Percentiles rank a stretch among this genome's conserved stretches.
phyloP scores from a whole-genome alignment of 2,888 invertebrate species.

The Drosophila mettleri region DNA sequence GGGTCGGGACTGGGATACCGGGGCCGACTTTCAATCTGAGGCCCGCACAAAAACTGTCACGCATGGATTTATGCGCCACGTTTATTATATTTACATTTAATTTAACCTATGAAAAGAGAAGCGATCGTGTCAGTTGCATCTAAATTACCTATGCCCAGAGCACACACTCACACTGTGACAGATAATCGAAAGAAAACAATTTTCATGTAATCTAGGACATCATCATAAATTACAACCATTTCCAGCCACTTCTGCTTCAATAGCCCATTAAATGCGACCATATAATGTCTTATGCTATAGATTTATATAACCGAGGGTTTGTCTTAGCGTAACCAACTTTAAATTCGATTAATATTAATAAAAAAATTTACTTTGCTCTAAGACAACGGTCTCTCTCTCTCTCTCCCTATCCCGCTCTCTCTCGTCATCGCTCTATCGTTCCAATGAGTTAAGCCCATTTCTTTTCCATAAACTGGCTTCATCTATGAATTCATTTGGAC shows the following conservation, averaged over 20 bases:
- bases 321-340: background rate
- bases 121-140: conserved; percentile 56
- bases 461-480: no score
- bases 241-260: conserved; percentile 55
- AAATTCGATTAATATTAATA: background rate
- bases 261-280: conserved; percentile 55
- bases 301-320: conserved; percentile 26
- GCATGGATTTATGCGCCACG: conserved; percentile 78
- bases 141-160: conserved; percentile 58
- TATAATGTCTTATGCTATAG: conserved; percentile 9
- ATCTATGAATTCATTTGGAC: no score
- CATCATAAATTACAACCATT: conserved; percentile 83
- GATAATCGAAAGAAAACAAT: conserved; percentile 82
- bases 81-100: conserved; percentile 79
- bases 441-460: no score
- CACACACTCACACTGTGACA: conserved; percentile 18
- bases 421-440: no score
- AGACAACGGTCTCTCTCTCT: no score
- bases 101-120: conserved; percentile 62
- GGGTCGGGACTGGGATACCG: background rate
- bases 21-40: conserved; percentile 58
- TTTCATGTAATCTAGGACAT: conserved; percentile 83
- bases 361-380: background rate
- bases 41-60: conserved; percentile 70
- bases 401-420: no score